Conservation (phyloP, 2,113 vertebrate genomes). For the Orthonyx spaldingii region DNA sequence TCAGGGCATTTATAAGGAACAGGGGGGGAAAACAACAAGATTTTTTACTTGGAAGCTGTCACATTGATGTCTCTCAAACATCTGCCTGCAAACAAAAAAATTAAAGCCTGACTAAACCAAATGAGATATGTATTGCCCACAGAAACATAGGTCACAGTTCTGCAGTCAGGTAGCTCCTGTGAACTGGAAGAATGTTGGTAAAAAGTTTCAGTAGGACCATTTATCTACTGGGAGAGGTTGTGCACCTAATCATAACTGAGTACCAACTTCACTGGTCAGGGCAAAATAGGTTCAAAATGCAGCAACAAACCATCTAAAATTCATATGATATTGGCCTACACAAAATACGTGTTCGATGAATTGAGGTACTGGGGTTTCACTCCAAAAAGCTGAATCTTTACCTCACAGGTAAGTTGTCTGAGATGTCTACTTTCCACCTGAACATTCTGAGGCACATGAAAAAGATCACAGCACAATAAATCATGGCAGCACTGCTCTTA, state of each 20-base stretch:
- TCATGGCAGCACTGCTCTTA: not conserved
- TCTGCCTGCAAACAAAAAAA: not conserved
- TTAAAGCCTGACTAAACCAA: not conserved
- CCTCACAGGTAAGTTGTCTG: not conserved
- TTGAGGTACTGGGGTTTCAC: not conserved
- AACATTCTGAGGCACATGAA: not conserved
- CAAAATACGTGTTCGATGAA: not conserved
- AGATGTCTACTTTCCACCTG: not conserved
- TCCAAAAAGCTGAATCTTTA: not conserved
- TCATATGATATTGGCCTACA: not conserved
- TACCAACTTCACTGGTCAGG: not conserved
- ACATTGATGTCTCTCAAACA: not conserved
- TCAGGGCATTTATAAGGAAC: not conserved
- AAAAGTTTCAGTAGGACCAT: not conserved
- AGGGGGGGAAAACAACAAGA: not conserved
- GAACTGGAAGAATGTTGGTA: not conserved
- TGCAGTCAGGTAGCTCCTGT: not conserved
- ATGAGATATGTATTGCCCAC: rapidly evolving
- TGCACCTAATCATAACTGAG: not conserved
- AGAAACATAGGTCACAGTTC: not conserved
- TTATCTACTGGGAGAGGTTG: not conserved
- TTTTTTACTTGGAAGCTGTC: not conserved
- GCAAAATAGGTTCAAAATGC: not conserved
- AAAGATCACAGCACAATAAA: not conserved
- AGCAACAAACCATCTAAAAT: not conserved